These are phyloP conservation scores for Coccyzus lansbergi DNA, from an alignment of 2,797 vertebrate species.

Conservation along the genomic window DNA sequence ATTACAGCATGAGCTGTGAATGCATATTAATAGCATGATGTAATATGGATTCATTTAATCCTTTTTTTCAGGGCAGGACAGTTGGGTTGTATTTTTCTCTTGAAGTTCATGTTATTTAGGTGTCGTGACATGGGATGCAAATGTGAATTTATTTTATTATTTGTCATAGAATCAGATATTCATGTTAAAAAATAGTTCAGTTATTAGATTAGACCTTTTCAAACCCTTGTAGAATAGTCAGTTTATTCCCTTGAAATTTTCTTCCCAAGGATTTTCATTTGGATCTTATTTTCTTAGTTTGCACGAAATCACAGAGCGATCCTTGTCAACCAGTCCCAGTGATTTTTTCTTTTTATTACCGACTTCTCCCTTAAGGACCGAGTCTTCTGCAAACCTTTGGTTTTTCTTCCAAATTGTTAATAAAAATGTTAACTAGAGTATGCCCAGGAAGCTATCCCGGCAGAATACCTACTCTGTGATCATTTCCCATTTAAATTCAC, in stretches of 20 bases:
- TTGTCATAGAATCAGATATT: conserved; percentile 1
- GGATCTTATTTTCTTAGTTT: not conserved
- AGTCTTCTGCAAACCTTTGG: not conserved
- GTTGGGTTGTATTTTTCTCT: conserved; percentile 34
- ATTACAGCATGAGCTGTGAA: conserved; percentile 53
- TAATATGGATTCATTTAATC: conserved; percentile 34
- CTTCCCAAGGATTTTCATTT: not conserved
- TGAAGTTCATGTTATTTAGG: not conserved
- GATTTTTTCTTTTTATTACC: not conserved
- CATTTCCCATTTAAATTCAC: conserved; percentile 5
- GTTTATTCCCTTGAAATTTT: not conserved
- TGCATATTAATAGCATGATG: conserved; percentile 28
- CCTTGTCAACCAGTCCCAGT: not conserved
- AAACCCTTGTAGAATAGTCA: not conserved
- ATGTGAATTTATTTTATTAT: conserved; percentile 28
- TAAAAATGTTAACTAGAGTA: conserved; percentile 5
- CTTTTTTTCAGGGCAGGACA: conserved; percentile 38
- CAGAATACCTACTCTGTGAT: conserved; percentile 3
- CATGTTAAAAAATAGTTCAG: not conserved
- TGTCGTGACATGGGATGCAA: not conserved
- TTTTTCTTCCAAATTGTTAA: not conserved
- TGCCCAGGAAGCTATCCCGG: not conserved
- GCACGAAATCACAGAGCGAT: not conserved
- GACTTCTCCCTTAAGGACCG: not conserved
- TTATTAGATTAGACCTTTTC: conserved; percentile 10